Evolutionary conservation across 2,113 vertebrate species (phyloP), one percentile per base, ranked within the genome.

Genomic region (Gambusia holbrooki): DNA sequence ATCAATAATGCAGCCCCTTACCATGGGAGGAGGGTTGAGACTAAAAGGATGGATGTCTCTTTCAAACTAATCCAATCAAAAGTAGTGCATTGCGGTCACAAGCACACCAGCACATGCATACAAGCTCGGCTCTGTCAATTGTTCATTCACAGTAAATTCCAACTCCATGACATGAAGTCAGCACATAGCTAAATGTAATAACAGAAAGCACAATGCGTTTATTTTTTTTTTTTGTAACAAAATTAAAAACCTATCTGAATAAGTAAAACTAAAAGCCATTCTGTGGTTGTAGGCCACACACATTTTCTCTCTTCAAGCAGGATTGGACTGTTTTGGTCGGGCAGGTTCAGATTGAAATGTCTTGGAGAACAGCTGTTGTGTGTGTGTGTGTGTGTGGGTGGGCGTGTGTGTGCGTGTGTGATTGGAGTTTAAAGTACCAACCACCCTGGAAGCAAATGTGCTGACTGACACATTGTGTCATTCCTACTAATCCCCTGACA

Each of bases 331-430:
- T 79, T 76, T 54, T 30, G 84, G 82, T 88, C 65, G 73, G 76
- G 66, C 6, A 58, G 69, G 81, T 91, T 91, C 90, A 90, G 86
- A 93, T 92, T 93, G 91, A 89, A 93, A 91, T 84, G 89, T 90
- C 84, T 85, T 76, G 72, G 82, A 85, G 92, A 84, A 90, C 74
- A 66, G 74, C 40, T 82, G 69, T 80, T 77, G 84, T 94, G 92
- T 92, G 92, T 93, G 90, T 93, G 92, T 92, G 92, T 93, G 90
- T 94, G 92, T 92, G 92, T 93, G 90, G 27, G 27, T 27, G 30
- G 30, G 30, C 3, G 30, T 30, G 30, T 3, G 32, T 5, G 32
- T 33, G 32, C 7, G 32, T 94, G 92, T 92, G 92, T 93, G 90
- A 91, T 92, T 86, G 88, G 94, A 93, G 91, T 94, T 84, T 92